phyloP scores from a whole-genome alignment of 2,797 vertebrate genomes.

The Tolypeutes matacus region DNA sequence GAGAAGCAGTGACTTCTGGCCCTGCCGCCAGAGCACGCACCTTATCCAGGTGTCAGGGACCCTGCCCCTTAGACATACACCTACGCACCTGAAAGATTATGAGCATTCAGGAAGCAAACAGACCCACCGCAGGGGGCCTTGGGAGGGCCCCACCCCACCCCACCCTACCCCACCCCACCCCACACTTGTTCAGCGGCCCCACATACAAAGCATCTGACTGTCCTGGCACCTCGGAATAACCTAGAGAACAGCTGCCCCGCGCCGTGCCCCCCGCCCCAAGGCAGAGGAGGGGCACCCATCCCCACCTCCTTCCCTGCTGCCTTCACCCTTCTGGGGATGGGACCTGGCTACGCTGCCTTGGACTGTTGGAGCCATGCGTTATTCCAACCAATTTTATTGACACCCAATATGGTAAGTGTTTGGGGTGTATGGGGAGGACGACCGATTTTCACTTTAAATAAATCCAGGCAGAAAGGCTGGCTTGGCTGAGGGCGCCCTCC shows the following conservation, averaged over 20 bases:
- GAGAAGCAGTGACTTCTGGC: slow-evolving; percentile 25
- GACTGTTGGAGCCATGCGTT: background rate
- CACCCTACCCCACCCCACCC: no score
- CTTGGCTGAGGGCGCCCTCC: background rate
- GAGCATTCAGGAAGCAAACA: background rate
- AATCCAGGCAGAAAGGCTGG: slow-evolving; percentile 48
- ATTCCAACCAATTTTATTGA: slow-evolving; percentile 59
- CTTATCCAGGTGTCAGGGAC: background rate
- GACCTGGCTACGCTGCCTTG: background rate
- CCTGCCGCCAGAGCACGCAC: background rate
- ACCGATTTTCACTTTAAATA: slow-evolving; percentile 61
- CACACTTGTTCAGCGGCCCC: background rate
- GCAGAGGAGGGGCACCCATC: background rate
- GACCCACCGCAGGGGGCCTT: background rate
- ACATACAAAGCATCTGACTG: background rate
- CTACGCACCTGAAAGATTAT: background rate
- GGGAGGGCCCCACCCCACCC: background rate
- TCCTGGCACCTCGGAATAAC: background rate
- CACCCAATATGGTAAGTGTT: background rate
- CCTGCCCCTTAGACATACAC: background rate
- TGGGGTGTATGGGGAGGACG: background rate
- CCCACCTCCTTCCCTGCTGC: background rate
- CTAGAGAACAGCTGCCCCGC: background rate
- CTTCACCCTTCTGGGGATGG: background rate
- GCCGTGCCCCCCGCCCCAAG: background rate